These are phyloP conservation scores for Pseudorasbora parva DNA, from an alignment of 2,113 vertebrate species.

Conservation along the genomic window DNA sequence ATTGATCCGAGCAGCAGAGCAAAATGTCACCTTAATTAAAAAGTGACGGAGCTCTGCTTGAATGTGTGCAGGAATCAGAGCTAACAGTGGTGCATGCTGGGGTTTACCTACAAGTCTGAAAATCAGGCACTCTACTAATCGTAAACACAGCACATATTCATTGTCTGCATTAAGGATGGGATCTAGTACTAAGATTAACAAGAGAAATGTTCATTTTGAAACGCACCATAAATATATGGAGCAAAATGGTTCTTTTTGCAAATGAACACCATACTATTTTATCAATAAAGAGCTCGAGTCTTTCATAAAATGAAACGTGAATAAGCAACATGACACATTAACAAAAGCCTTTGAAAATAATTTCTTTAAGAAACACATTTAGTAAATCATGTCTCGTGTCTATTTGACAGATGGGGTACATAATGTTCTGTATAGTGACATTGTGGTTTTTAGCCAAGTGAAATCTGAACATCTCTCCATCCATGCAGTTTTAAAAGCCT, in stretches of 20 bases:
- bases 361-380: background rate
- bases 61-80: conserved; percentile 57
- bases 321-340: background rate
- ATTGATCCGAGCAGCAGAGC: conserved; percentile 57
- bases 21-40: conserved; percentile 65
- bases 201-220: background rate
- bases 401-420: background rate
- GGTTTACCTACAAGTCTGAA: conserved; percentile 61
- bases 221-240: background rate
- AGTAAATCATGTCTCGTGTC: background rate
- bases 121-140: background rate
- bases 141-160: background rate
- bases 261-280: background rate
- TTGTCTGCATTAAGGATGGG: background rate
- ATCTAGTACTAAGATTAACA: background rate
- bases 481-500: conserved; percentile 37
- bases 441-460: conserved; percentile 31
- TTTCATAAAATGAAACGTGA: background rate
- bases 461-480: conserved; percentile 46
- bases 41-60: conserved; percentile 39
- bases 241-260: background rate
- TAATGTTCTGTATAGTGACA: background rate
- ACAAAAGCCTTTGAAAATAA: background rate
- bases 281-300: background rate
- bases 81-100: conserved; percentile 64